These are phyloP conservation scores for Calypte anna DNA, from an alignment of 2,113 vertebrate genomes.

Conservation along the genomic window DNA sequence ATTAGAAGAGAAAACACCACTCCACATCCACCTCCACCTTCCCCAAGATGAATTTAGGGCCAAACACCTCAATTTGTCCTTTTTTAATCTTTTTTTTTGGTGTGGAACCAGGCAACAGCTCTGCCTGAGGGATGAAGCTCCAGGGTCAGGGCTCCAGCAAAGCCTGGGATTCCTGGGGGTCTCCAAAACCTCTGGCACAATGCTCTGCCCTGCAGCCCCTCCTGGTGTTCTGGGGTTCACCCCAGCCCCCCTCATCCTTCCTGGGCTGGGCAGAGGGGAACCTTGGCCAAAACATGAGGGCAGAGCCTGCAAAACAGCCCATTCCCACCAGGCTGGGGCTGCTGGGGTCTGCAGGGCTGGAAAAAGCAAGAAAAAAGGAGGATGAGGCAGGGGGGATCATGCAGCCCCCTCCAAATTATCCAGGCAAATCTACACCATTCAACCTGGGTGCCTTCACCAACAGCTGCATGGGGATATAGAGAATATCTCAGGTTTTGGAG, in stretches of 20 bases:
- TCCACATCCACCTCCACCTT: not conserved
- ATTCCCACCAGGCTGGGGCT: not conserved
- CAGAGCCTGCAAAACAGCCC: not conserved
- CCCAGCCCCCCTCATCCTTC: fast-evolving
- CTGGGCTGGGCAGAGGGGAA: not conserved
- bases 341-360: not conserved
- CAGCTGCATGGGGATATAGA: not conserved
- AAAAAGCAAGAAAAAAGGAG: not conserved
- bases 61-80: not conserved
- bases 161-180: fast-evolving
- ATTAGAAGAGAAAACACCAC: not conserved
- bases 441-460: not conserved
- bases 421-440: not conserved
- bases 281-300: not conserved
- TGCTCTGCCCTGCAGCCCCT: not conserved
- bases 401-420: not conserved
- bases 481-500: not conserved
- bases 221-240: fast-evolving
- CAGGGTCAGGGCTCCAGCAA: not conserved
- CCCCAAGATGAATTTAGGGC: not conserved
- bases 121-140: not conserved
- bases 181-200: not conserved
- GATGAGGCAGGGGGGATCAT: not conserved
- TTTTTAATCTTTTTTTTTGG: not conserved
- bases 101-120: not conserved